Percentiles rank a stretch among this genome's conserved stretches.
phyloP scores from a whole-genome alignment of 2,888 invertebrate species.

The Drepanosiphum platanoidis region DNA sequence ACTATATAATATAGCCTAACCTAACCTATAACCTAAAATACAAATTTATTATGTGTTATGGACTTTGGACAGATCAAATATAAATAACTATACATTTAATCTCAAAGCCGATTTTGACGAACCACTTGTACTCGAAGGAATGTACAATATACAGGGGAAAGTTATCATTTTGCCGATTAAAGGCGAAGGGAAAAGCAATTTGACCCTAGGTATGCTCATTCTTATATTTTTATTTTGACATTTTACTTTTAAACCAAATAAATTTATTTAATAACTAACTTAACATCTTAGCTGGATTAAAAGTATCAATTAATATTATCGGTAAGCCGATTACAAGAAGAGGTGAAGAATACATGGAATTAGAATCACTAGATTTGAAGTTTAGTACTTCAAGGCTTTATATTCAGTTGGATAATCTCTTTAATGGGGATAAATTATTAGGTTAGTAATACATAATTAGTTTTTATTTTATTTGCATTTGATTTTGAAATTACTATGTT shows the following conservation, averaged over 20 bases:
- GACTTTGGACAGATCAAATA: constrained; percentile 22
- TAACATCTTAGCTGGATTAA: constrained; percentile 64
- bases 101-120: constrained; percentile 56
- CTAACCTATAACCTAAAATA: neutral
- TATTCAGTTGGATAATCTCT: constrained; percentile 67
- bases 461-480: neutral
- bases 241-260: neutral
- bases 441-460: constrained; percentile 65
- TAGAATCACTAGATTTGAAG: constrained; percentile 65
- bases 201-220: constrained; percentile 64
- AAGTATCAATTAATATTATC: constrained; percentile 63
- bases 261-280: neutral
- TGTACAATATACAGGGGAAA: constrained; percentile 65
- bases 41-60: neutral
- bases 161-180: constrained; percentile 65
- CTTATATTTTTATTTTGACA: neutral
- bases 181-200: constrained; percentile 65
- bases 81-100: constrained; percentile 45
- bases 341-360: constrained; percentile 66
- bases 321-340: constrained; percentile 65
- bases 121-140: constrained; percentile 72
- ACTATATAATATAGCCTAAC: neutral
- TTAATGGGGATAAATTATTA: constrained; percentile 68
- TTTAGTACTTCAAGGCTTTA: constrained; percentile 65
- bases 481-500: neutral